Evolutionary conservation across 2,113 vertebrate species (phyloP).

Genomic region (Cacatua alba): DNA sequence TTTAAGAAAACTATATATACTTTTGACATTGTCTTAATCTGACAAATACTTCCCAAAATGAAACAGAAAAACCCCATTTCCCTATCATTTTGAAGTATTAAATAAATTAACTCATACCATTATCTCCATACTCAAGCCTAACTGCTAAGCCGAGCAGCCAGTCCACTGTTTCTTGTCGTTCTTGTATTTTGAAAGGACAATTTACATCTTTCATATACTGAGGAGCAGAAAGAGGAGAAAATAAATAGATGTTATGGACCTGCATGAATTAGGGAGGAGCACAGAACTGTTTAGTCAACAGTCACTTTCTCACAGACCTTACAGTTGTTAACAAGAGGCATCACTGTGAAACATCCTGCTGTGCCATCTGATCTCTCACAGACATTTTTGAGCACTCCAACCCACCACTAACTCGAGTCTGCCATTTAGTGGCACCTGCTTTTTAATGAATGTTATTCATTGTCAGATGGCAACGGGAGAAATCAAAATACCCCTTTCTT

Average conservation of each 20-base stretch:
- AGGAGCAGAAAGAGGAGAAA: background rate
- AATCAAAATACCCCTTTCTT: background rate
- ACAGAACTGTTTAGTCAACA: background rate
- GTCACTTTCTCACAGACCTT: background rate
- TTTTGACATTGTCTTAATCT: background rate
- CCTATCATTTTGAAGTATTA: background rate
- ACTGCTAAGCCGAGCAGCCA: slow-evolving; percentile 97
- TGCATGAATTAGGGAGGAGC: background rate
- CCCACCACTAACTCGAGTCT: background rate
- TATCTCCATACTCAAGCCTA: slow-evolving; percentile 95
- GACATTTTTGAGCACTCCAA: background rate
- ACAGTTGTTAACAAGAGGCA: background rate
- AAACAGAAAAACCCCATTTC: background rate
- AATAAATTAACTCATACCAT: slow-evolving; percentile 77
- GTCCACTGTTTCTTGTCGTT: slow-evolving; percentile 88
- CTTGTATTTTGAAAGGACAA: slow-evolving; percentile 88
- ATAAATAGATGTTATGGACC: background rate
- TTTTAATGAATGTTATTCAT: background rate
- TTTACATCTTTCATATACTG: slow-evolving; percentile 93
- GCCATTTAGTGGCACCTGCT: background rate
- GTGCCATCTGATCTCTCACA: background rate
- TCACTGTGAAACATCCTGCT: background rate
- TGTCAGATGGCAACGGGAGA: background rate
- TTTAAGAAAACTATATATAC: accelerated
- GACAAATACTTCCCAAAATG: accelerated